Base-by-base conservation (phyloP, 2,113 vertebrate species). In the Anhinga rufa region DNA sequence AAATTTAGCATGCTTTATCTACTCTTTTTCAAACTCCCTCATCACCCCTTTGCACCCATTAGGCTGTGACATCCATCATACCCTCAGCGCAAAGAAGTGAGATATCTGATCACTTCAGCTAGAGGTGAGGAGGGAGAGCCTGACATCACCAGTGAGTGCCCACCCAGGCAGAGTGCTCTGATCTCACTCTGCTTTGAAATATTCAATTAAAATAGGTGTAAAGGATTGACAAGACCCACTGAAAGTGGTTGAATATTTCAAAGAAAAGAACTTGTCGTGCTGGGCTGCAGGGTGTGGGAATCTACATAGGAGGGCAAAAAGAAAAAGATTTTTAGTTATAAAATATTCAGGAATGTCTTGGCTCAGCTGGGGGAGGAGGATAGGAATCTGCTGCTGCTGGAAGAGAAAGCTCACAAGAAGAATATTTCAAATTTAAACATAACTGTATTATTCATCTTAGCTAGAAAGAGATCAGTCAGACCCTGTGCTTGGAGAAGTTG, bases 301-400 rank as follows among this genome's bases (percentile, higher is more conserved):
- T 95, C 93, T 92, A 91, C 91, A 91, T 82, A 79, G 88, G 90
- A 93, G 95, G 81, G 92, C 61, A 87, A 92, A 88, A 57, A 92
- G 88, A 76, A 68, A 92, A 91, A 92, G 82, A 71, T 93, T 93
- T 94, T 96, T 68, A 79, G 57, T 82, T 86, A 95, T 93, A 82
- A 97, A 96, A 92, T 94, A 97, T 95, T 96, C 83, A 96, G 72
- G 88, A 91, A 64, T 92, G 60, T 65, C 92, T 86, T 88, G 72
- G 52, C 74, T 95, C 54, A 87, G 83, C 77, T 93, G 77, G 34
- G 57, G 36, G 79, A 92, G 66, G 78, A 86, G 69, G 91, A 71
- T 72, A 74, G 83, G 72, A 95, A 87, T 89, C 80, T 76, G 80
- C 85, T 69, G 52, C 46, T 91, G 60, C 88, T 91, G 58, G 65